These are phyloP conservation scores for Microcebus jonahi DNA, from an alignment of 2,113 vertebrate genomes.

Conservation along the genomic window DNA sequence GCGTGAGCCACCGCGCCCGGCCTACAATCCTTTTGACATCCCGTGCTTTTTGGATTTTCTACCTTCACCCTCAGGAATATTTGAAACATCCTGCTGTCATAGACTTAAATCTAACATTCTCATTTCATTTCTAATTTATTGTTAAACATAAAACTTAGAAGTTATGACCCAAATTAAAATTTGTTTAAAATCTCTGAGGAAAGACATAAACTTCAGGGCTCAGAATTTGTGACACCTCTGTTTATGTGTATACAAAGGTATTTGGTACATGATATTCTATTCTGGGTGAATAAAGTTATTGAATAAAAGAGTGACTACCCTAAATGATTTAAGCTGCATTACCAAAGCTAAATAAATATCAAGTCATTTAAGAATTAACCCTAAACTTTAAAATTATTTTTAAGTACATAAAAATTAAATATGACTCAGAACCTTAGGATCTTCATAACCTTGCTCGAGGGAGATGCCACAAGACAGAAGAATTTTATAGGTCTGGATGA, in stretches of 20 bases:
- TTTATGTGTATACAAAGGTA: background rate
- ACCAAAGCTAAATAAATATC: conserved; percentile 35
- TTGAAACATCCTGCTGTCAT: conserved; percentile 16
- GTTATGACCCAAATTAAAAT: conserved; percentile 16
- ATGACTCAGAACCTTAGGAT: conserved; percentile 91
- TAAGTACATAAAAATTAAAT: conserved; percentile 39
- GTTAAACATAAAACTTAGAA: background rate
- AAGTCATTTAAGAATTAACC: conserved; percentile 45
- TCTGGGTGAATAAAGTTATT: background rate
- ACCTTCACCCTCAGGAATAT: background rate
- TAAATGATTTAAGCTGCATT: background rate
- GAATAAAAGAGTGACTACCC: background rate
- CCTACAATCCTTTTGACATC: background rate
- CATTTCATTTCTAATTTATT: conserved; percentile 53
- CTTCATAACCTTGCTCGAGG: conserved; percentile 92
- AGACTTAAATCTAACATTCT: background rate
- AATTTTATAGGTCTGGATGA: conserved; percentile 93
- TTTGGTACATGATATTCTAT: background rate
- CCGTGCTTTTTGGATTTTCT: conserved; percentile 5
- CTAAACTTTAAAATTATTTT: background rate
- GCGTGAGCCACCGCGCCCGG: too few species aligned
- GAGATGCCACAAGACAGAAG: conserved; percentile 92
- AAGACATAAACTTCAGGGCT: conserved; percentile 1
- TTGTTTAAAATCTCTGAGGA: background rate
- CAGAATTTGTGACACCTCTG: background rate